Conservation (phyloP, 2,113 vertebrate species). For the Anoura caudifer region DNA sequence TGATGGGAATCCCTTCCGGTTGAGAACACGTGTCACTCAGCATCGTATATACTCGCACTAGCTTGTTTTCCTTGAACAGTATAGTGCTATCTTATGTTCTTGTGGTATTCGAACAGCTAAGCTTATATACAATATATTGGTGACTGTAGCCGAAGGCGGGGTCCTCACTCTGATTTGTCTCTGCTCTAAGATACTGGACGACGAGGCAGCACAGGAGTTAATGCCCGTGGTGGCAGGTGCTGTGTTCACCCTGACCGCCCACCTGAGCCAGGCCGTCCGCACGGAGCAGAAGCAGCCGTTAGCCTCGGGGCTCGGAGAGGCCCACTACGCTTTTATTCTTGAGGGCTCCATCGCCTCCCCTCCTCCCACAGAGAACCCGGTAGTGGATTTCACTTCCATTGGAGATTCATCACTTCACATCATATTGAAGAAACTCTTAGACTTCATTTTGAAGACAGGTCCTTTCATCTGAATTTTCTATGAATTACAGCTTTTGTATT, state of each 20-base stretch:
- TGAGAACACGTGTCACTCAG: background rate
- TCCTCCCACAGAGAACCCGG: constrained; percentile 79
- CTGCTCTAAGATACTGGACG: constrained; percentile 89
- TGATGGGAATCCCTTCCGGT: background rate
- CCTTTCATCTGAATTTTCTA: constrained; percentile 46
- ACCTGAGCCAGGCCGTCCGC: constrained; percentile 94
- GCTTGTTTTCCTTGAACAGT: background rate
- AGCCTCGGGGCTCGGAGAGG: constrained; percentile 42
- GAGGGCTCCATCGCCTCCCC: constrained; percentile 76
- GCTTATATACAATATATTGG: background rate
- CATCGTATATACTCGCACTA: background rate
- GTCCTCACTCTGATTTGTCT: background rate
- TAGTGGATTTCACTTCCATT: constrained; percentile 91
- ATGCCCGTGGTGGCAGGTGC: constrained; percentile 97
- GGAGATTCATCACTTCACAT: constrained; percentile 97
- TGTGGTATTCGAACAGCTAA: background rate
- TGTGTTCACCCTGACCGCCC: constrained; percentile 95
- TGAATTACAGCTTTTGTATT: background rate
- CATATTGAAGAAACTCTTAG: constrained; percentile 94
- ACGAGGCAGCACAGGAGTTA: constrained; percentile 93
- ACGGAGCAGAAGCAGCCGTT: constrained; percentile 92
- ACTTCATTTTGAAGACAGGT: constrained; percentile 98
- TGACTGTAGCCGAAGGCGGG: background rate
- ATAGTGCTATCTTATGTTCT: background rate
- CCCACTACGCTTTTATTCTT: constrained; percentile 76